phyloP scores from a whole-genome alignment of 2,888 invertebrate species.

The Neocrepidodera transversa region DNA sequence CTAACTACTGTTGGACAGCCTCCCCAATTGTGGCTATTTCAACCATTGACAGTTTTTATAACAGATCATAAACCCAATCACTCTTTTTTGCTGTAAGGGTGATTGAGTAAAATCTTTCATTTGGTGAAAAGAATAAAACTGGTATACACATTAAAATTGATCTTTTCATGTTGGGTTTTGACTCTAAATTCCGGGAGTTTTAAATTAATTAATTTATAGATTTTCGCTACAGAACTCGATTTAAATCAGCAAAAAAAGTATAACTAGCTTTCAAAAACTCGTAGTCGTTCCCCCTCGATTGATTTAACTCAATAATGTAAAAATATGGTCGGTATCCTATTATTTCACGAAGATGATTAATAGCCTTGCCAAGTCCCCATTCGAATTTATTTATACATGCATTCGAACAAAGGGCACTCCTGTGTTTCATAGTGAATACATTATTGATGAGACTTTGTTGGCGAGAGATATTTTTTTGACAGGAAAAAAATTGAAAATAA shows the following conservation, averaged over 20 bases:
- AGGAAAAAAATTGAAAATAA: constrained; percentile 23
- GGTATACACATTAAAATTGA: no score
- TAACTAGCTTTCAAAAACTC: constrained; percentile 1
- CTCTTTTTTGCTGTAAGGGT: no score
- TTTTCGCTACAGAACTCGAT: no score
- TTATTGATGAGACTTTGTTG: constrained; percentile 28
- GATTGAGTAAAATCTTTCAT: no score
- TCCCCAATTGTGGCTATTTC: no score
- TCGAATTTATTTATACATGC: constrained; percentile 28
- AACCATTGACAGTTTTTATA: no score
- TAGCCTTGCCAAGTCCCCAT: constrained; percentile 4
- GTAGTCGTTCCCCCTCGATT: neutral
- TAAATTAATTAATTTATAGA: no score
- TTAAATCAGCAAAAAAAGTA: neutral
- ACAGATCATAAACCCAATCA: no score
- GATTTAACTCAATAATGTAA: constrained; percentile 14
- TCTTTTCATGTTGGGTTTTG: no score
- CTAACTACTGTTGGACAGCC: no score
- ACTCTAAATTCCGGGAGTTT: no score
- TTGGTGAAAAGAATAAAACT: no score
- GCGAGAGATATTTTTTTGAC: constrained; percentile 26
- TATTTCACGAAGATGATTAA: constrained; percentile 27
- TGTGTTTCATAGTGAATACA: constrained; percentile 22
- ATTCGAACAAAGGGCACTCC: constrained; percentile 19
- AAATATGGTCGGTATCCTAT: constrained; percentile 15